Evolutionary conservation across 2,888 invertebrate species (phyloP).

Genomic region (Chloromyia formosa): DNA sequence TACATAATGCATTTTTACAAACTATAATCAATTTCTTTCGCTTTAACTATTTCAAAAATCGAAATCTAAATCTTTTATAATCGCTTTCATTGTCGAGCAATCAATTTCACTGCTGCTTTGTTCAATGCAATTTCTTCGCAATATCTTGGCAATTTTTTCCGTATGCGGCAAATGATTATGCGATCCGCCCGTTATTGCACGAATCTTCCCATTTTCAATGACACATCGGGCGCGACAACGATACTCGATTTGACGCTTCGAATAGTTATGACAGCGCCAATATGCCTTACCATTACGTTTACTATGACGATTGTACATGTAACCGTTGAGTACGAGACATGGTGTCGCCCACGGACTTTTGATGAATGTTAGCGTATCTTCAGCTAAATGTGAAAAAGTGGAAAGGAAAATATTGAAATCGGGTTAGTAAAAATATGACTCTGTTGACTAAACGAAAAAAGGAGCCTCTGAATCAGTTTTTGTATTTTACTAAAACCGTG

Average conservation of each 20-base stretch:
- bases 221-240: slow-evolving; percentile 64
- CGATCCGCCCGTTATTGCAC: slow-evolving; percentile 60
- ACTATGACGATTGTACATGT: slow-evolving; percentile 64
- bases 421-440: not conserved
- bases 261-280: slow-evolving; percentile 65
- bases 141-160: slow-evolving; percentile 62
- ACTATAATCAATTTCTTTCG: too few species aligned
- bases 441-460: too few species aligned
- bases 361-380: slow-evolving; percentile 57
- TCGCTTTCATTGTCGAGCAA: too few species aligned
- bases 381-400: not conserved
- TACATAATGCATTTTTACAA: too few species aligned
- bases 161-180: slow-evolving; percentile 64
- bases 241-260: slow-evolving; percentile 60
- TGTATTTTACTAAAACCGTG: too few species aligned
- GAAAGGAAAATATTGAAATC: too few species aligned
- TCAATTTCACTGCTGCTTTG: not conserved
- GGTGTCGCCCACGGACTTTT: slow-evolving; percentile 64
- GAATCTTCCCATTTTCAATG: slow-evolving; percentile 60
- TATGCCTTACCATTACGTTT: slow-evolving; percentile 63
- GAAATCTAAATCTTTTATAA: slow-evolving; percentile 9
- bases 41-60: slow-evolving; percentile 2
- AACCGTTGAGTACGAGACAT: slow-evolving; percentile 61
- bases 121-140: slow-evolving; percentile 55
- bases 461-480: too few species aligned